These are phyloP conservation scores for Andrena bucephala DNA, from an alignment of 2,888 invertebrate genomes.

Conservation along the genomic window DNA sequence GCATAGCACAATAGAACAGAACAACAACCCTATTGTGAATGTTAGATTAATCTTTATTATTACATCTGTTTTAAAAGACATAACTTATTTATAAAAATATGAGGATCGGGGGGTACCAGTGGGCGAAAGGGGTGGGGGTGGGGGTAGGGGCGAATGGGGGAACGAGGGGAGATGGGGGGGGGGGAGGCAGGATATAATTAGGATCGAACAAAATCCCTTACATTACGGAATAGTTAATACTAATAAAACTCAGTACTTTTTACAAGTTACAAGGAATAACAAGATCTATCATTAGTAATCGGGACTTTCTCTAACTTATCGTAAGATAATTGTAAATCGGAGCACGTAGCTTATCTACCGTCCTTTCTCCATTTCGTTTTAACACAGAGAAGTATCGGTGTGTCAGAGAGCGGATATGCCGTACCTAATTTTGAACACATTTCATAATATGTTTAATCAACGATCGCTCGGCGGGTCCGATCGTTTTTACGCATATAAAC, in stretches of 20 bases:
- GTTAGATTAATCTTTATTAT: slow-evolving; percentile 84
- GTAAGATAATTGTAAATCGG: slow-evolving; percentile 75
- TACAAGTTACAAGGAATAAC: slow-evolving; percentile 85
- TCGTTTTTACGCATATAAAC: slow-evolving; percentile 32
- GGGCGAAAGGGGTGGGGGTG: neutral
- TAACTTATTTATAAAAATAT: slow-evolving; percentile 84
- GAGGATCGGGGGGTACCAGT: slow-evolving; percentile 65
- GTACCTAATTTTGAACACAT: slow-evolving; percentile 69
- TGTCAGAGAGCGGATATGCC: slow-evolving; percentile 65
- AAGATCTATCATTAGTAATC: slow-evolving; percentile 82
- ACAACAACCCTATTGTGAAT: slow-evolving; percentile 81
- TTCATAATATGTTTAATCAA: slow-evolving; percentile 21
- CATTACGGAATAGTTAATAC: slow-evolving; percentile 81
- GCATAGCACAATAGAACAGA: slow-evolving; percentile 79
- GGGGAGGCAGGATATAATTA: slow-evolving; percentile 67
- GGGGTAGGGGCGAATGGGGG: neutral
- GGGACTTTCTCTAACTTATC: slow-evolving; percentile 73
- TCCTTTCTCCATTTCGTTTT: slow-evolving; percentile 58
- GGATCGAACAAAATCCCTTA: slow-evolving; percentile 78
- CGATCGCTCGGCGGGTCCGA: slow-evolving; percentile 43
- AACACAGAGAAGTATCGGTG: slow-evolving; percentile 74
- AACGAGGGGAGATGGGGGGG: neutral
- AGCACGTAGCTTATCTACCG: slow-evolving; percentile 75
- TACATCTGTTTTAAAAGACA: slow-evolving; percentile 83
- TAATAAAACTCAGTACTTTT: slow-evolving; percentile 85